Base-by-base conservation (phyloP, 1,140 invertebrate species). In the Panagrolaimus sp. region DNA sequence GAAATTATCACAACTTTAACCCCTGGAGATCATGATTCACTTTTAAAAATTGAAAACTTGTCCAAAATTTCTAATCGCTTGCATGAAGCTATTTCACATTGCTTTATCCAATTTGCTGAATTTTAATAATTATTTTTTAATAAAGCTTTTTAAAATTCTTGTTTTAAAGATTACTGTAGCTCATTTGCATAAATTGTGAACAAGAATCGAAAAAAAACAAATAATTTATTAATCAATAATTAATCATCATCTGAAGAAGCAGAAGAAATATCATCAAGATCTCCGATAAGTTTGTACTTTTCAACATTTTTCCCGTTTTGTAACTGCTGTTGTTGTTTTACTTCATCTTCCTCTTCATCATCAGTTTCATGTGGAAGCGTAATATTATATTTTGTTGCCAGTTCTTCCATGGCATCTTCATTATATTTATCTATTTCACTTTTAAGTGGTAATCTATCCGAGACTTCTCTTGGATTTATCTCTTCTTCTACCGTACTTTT, bases 181-280 rank as follows among this genome's bases (percentile, higher is more conserved):
- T n/a, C n/a, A n/a, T n/a, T n/a, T n/a, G n/a, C n/a, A n/a, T n/a
- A n/a, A n/a, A n/a, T n/a, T n/a, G n/a, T n/a, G n/a, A n/a, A n/a
- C n/a, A n/a, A n/a, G n/a, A n/a, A n/a, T n/a, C n/a, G n/a, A n/a
- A n/a, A n/a, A n/a, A n/a, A 38, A 38, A 38, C 32, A 4, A 38
- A 4, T 38, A 4, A 38, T 38, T 38, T 38, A 38, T 38, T 38
- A 4, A n/a, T n/a, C 7, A 38, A 38, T 38, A 4, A 38, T 38
- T 38, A 38, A 4, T 38, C 2, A 38, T 38, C 32, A 38, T 38
- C 32, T 2, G 32, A 38, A 24, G 52, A 58, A 58, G 21, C 52
- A n/a, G 52, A 58, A 12, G 52, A 58, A 21, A 58, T 58, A 17
- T 58, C 52, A 58, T 58, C 28, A 21, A 58, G 21, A 58, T 28